phyloP scores from a whole-genome alignment of 2,113 vertebrate species.

The Oreocharis arfaki region DNA sequence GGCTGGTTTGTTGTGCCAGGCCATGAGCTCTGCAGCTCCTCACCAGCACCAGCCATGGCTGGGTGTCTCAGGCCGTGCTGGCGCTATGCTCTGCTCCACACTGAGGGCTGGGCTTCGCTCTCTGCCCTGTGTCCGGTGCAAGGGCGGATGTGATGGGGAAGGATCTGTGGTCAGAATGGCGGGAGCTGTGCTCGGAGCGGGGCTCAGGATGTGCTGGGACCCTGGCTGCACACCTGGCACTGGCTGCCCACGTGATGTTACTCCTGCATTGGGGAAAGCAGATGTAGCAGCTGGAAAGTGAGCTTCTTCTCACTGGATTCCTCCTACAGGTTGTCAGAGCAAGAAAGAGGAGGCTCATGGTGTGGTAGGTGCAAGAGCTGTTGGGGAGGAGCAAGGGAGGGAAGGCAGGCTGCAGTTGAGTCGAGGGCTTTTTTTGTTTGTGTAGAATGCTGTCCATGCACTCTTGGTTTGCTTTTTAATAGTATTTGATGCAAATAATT shows the following conservation, averaged over 20 bases:
- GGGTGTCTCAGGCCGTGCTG: neutral
- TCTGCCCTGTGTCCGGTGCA: rapidly evolving
- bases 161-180: rapidly evolving
- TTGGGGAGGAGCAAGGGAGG: neutral
- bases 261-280: neutral
- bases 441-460: neutral
- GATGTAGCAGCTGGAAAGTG: neutral
- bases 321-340: neutral
- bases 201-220: neutral
- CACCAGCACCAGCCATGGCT: neutral
- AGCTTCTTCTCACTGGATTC: neutral
- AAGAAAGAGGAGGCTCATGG: neutral
- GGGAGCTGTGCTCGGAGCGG: neutral
- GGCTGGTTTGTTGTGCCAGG: neutral
- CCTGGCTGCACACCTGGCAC: neutral
- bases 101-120: neutral
- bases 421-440: neutral
- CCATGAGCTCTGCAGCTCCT: neutral
- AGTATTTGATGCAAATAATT: neutral
- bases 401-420: neutral
- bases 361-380: neutral
- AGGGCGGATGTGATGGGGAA: rapidly evolving
- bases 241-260: neutral
- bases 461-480: neutral
- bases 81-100: neutral